Conservation (phyloP, 2,113 vertebrate genomes). For the Sitta europaea region DNA sequence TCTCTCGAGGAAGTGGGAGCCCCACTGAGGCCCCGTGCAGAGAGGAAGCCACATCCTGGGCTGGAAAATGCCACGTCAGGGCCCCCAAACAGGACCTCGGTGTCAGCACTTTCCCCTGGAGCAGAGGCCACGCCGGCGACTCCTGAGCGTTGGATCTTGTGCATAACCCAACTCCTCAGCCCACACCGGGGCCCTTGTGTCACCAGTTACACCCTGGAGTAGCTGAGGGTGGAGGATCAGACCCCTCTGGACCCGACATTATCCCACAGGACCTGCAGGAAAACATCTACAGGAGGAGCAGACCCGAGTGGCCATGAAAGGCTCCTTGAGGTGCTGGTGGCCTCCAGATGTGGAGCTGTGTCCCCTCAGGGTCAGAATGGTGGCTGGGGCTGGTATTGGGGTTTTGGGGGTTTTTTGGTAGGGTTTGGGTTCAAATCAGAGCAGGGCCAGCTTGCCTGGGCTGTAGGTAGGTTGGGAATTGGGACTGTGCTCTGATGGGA, state of each 20-base stretch:
- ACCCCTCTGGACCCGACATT: not conserved
- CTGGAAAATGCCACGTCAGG: not conserved
- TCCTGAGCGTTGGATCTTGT: rapidly evolving
- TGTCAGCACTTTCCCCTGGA: not conserved
- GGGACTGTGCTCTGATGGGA: rapidly evolving
- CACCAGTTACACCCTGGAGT: not conserved
- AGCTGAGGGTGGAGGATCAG: not conserved
- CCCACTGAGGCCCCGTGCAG: not conserved
- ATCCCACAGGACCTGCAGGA: rapidly evolving
- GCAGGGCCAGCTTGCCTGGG: rapidly evolving
- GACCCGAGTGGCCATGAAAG: rapidly evolving
- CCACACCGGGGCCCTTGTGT: rapidly evolving
- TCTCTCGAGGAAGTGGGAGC: not conserved
- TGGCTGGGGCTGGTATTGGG: not conserved
- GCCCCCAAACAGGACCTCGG: not conserved
- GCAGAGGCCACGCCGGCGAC: rapidly evolving
- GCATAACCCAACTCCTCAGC: rapidly evolving
- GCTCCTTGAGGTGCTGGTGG: not conserved
- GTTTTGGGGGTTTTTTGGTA: no score
- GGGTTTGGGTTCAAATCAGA: no score
- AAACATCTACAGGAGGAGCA: not conserved
- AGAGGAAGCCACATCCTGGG: not conserved
- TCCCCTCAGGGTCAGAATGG: not conserved
- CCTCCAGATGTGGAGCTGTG: not conserved
- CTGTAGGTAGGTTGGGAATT: not conserved